These are phyloP conservation scores for Lepas anatifera DNA, from an alignment of 2,888 invertebrate species.

Conservation along the genomic window DNA sequence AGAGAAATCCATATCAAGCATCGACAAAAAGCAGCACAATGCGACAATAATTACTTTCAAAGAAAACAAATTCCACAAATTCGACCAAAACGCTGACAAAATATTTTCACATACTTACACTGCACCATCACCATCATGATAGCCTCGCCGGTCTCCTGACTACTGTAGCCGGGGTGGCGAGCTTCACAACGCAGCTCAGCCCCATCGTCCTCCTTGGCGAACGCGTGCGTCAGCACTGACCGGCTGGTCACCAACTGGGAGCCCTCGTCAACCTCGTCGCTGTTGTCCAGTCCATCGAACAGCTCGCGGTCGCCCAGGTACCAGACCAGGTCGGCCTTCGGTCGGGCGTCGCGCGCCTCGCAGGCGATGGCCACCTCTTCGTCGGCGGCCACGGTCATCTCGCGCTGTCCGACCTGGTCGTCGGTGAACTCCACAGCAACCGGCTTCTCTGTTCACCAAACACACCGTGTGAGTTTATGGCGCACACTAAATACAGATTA, in stretches of 20 bases:
- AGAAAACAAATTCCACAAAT: too few species aligned
- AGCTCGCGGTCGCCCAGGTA: neutral
- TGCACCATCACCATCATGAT: neutral
- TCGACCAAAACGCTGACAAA: too few species aligned
- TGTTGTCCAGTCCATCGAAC: neutral
- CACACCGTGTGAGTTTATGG: too few species aligned
- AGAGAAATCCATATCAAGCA: too few species aligned
- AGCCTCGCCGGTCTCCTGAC: neutral
- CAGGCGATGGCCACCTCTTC: neutral
- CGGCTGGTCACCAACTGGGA: neutral
- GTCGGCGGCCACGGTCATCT: neutral
- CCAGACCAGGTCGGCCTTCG: neutral
- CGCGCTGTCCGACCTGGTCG: neutral
- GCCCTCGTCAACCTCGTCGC: neutral
- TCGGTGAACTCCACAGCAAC: neutral
- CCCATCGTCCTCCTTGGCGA: neutral
- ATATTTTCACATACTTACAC: too few species aligned
- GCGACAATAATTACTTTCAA: too few species aligned
- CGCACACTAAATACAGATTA: too few species aligned
- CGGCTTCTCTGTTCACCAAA: neutral
- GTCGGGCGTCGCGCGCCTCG: constrained; percentile 11
- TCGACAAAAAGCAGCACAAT: too few species aligned
- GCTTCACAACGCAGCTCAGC: neutral
- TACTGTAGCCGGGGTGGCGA: neutral
- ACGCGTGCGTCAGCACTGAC: neutral